Evolutionary conservation across 2,797 vertebrate species (phyloP).

Genomic region (Vipera latastei): DNA sequence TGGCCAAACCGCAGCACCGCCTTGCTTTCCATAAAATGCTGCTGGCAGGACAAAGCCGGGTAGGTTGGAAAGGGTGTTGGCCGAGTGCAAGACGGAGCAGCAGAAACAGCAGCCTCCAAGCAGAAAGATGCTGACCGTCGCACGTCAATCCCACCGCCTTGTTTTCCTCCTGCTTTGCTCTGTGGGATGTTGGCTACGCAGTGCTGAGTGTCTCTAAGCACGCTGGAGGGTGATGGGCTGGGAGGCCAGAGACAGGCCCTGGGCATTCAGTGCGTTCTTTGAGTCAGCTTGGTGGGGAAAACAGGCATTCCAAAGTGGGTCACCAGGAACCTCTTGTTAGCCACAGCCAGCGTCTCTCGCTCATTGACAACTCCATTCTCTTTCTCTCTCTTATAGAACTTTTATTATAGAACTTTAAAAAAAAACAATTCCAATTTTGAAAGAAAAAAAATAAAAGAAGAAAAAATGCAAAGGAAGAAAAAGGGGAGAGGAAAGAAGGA

Average conservation of each 20-base stretch:
- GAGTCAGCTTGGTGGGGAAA: neutral
- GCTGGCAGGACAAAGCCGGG: neutral
- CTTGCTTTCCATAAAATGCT: neutral
- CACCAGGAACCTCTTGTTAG: neutral
- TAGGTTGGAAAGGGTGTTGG: neutral
- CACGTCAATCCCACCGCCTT: rapidly evolving
- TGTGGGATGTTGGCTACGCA: neutral
- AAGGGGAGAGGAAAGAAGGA: no score
- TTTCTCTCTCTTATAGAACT: neutral
- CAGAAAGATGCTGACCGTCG: neutral
- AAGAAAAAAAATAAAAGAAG: neutral
- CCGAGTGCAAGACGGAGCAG: neutral
- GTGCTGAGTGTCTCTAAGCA: neutral
- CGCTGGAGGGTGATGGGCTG: neutral
- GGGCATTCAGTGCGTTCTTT: neutral
- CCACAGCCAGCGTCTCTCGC: neutral
- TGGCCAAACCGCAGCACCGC: neutral
- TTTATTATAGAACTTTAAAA: neutral
- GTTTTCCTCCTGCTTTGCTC: neutral
- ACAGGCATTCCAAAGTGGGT: neutral
- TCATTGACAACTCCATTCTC: neutral
- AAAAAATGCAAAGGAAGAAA: no score
- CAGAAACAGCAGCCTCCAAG: neutral
- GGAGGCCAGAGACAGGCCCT: neutral
- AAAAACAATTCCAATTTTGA: neutral